These are phyloP conservation scores for Anarsia innoxiella DNA, from an alignment of 2,888 invertebrate genomes.

Conservation along the genomic window DNA sequence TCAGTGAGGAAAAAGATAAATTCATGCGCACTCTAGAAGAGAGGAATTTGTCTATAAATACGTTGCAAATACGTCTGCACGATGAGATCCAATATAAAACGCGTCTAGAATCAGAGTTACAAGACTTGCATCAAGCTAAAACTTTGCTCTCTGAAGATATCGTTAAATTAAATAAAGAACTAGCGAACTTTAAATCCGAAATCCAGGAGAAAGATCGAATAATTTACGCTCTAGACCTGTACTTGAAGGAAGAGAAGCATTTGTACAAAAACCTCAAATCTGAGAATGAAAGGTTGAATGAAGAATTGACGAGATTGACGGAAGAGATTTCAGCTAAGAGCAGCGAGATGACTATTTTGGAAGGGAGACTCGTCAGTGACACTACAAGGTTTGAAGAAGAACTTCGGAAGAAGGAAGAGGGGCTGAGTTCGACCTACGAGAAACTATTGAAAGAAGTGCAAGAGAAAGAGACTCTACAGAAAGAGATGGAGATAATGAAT, in stretches of 20 bases:
- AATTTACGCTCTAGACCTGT: constrained; percentile 28
- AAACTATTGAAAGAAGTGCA: constrained; percentile 22
- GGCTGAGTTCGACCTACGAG: constrained; percentile 20
- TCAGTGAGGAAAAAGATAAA: constrained; percentile 34
- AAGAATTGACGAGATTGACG: constrained; percentile 22
- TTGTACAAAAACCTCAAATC: constrained; percentile 21
- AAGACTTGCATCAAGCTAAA: constrained; percentile 27
- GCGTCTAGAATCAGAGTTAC: constrained; percentile 34
- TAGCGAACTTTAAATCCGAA: constrained; percentile 23
- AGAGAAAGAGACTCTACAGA: constrained; percentile 24
- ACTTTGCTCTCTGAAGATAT: constrained; percentile 24
- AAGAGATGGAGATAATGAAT: constrained; percentile 17
- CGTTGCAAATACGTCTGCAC: constrained; percentile 42
- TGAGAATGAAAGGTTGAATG: constrained; percentile 24
- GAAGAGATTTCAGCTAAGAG: constrained; percentile 26
- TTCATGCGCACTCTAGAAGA: constrained; percentile 39
- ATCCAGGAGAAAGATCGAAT: constrained; percentile 31
- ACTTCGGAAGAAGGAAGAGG: constrained; percentile 21
- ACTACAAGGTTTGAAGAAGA: constrained; percentile 25
- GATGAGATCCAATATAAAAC: constrained; percentile 46
- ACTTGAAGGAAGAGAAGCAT: constrained; percentile 29
- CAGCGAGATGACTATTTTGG: constrained; percentile 22
- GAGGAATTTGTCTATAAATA: constrained; percentile 35
- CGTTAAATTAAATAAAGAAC: constrained; percentile 23
- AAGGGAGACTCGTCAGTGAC: constrained; percentile 21